Conservation (phyloP, 1,140 invertebrate genomes). For the Melipona quadrifasciata region DNA sequence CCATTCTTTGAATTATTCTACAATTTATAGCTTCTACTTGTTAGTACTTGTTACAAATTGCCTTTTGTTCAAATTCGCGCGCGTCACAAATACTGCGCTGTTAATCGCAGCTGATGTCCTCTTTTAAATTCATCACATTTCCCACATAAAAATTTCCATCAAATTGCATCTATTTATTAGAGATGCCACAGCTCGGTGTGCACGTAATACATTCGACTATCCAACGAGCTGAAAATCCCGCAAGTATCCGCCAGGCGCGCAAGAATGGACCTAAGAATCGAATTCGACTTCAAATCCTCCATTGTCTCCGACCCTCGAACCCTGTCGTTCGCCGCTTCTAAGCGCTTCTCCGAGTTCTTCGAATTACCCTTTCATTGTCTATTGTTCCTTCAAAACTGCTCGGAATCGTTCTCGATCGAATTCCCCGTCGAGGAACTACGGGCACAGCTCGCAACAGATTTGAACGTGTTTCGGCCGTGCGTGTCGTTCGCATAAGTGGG, state of each 20-base stretch:
- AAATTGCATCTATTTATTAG: no score
- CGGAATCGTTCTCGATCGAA: not conserved
- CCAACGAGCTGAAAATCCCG: not conserved
- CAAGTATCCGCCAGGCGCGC: not conserved
- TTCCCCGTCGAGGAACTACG: not conserved
- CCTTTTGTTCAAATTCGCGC: no score
- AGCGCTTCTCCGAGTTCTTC: not conserved
- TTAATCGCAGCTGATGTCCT: no score
- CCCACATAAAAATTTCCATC: no score
- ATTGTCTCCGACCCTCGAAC: not conserved
- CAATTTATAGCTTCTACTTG: no score
- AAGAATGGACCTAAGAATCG: conserved; percentile 3
- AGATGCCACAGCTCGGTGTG: not conserved
- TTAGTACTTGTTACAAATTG: no score
- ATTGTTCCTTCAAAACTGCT: not conserved
- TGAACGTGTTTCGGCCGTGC: not conserved
- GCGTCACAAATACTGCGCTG: no score
- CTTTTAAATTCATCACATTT: no score
- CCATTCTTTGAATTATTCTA: no score
- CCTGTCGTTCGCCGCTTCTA: not conserved
- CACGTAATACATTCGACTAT: not conserved
- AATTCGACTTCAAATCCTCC: not conserved
- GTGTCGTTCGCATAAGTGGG: not conserved
- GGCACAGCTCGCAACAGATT: not conserved
- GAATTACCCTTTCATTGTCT: not conserved